Evolutionary conservation across 2,888 invertebrate genomes (phyloP), one percentile per base, ranked within the genome.

Genomic region (Amblyteles armatorius): DNA sequence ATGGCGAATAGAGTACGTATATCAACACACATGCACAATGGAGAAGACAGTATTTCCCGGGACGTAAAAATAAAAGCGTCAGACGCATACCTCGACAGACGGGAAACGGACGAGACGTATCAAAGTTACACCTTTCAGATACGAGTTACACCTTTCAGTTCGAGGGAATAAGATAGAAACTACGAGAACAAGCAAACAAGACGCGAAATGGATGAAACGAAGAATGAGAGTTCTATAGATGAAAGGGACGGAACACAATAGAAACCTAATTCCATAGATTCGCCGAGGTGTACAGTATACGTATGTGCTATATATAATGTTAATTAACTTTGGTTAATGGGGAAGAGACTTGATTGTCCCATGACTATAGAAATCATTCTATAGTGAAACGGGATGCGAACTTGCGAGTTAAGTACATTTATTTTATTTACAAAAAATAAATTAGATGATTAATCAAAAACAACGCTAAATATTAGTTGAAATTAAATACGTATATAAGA

Each of bases 131-230:
- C 52, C 63, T 63, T 68, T 76, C 48, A 68, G 55, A 22, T 22
- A n/a, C n/a, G n/a, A n/a, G n/a, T n/a, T n/a, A 73, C 82, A 80
- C 52, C 63, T 63, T 68, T 76, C 48, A 68, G 55, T 73, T 79
- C 6, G 48, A 57, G 69, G 36, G 52, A 73, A n/a, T 40, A 36
- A 22, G 26, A 55, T 65, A 22, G 33, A 48, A 74, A 69, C 26
- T 19, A 29, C 36, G 55, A 65, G 50, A 69, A 26, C 71, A 50
- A 72, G 16, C 29, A 60, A 76, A 65, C n/a, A 40, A 69, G 50
- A 68, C 19, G 79, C 73, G 67, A 50, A 67, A 68, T 44, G 36
- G n/a, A 77, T 29, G 13, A 22, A 48, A 48, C 48, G 29, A 48
- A 69, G 44, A 78, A 84, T 67, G 68, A 22, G 19, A 73, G 50